These are phyloP conservation scores for Drosophila subsilvestris DNA, from an alignment of 2,888 invertebrate genomes.

Conservation along the genomic window DNA sequence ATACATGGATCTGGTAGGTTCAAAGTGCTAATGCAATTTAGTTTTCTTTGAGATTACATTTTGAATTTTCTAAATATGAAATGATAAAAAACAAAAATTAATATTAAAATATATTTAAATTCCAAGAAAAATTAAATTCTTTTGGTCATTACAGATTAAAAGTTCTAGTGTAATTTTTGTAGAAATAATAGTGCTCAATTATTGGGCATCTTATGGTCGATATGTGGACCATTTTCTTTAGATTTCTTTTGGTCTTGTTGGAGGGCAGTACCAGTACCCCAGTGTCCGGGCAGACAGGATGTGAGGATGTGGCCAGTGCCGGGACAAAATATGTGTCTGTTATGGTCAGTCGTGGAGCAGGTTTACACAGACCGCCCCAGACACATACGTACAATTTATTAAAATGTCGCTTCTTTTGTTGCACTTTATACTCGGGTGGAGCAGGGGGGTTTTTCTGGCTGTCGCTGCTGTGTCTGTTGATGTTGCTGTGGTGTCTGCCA, in stretches of 20 bases:
- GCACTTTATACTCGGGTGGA: slow-evolving; percentile 26
- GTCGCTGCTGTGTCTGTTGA: not conserved
- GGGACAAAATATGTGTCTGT: slow-evolving; percentile 83
- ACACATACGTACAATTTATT: slow-evolving; percentile 60
- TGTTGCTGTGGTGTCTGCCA: slow-evolving; percentile 41
- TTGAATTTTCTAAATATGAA: too few relatives aligned
- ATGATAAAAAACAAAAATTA: too few relatives aligned
- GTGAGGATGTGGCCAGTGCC: slow-evolving; percentile 77
- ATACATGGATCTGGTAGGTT: too few relatives aligned
- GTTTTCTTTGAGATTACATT: too few relatives aligned
- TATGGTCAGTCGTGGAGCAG: slow-evolving; percentile 75
- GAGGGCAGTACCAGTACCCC: slow-evolving; percentile 49
- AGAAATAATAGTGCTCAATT: not conserved
- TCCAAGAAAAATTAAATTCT: too few relatives aligned
- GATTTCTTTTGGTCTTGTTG: slow-evolving; percentile 11
- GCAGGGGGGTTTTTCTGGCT: not conserved
- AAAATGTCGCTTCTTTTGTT: slow-evolving; percentile 61
- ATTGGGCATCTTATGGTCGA: not conserved
- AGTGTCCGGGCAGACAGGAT: slow-evolving; percentile 40
- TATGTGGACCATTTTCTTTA: not conserved
- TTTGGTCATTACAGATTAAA: not conserved
- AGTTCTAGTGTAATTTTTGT: not conserved
- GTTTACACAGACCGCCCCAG: slow-evolving; percentile 40
- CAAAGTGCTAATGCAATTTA: too few relatives aligned
- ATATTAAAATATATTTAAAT: too few relatives aligned